Conservation (phyloP, 2,888 invertebrate species). For the Drosophila picticornis region DNA sequence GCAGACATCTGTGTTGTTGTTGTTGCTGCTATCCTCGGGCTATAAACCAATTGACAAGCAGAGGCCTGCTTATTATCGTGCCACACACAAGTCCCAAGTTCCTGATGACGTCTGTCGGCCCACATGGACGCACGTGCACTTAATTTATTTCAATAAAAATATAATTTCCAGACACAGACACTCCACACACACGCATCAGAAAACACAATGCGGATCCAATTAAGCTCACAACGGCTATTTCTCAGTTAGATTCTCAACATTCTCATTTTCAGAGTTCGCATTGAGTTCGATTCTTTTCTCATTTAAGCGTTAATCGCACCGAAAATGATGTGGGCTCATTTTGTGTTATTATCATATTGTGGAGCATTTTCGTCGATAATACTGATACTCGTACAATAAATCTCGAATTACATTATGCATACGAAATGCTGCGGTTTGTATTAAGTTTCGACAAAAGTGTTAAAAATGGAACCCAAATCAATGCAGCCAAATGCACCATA, state of each 20-base stretch:
- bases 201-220: slow-evolving; percentile 66
- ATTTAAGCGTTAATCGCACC: slow-evolving; percentile 68
- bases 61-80: slow-evolving; percentile 15
- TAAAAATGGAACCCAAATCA: slow-evolving; percentile 67
- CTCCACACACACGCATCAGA: neutral
- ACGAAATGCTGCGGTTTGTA: slow-evolving; percentile 70
- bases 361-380: slow-evolving; percentile 51
- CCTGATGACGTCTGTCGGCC: slow-evolving; percentile 42
- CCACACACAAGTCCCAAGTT: slow-evolving; percentile 1
- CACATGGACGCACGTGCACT: slow-evolving; percentile 78
- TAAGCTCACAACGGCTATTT: slow-evolving; percentile 58
- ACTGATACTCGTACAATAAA: slow-evolving; percentile 68
- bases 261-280: slow-evolving; percentile 7
- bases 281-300: slow-evolving; percentile 19
- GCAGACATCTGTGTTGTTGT: slow-evolving; percentile 4
- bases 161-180: slow-evolving; percentile 64
- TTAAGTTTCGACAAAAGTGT: slow-evolving; percentile 71
- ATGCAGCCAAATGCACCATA: slow-evolving; percentile 70
- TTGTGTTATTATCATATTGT: slow-evolving; percentile 1
- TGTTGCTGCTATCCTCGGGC: slow-evolving; percentile 9
- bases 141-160: slow-evolving; percentile 81
- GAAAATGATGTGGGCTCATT: slow-evolving; percentile 70
- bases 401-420: slow-evolving; percentile 73
- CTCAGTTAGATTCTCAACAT: slow-evolving; percentile 29
- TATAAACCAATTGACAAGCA: slow-evolving; percentile 38